Base-by-base conservation (phyloP, 1,140 invertebrate genomes). In the Ceratina calcarata region DNA sequence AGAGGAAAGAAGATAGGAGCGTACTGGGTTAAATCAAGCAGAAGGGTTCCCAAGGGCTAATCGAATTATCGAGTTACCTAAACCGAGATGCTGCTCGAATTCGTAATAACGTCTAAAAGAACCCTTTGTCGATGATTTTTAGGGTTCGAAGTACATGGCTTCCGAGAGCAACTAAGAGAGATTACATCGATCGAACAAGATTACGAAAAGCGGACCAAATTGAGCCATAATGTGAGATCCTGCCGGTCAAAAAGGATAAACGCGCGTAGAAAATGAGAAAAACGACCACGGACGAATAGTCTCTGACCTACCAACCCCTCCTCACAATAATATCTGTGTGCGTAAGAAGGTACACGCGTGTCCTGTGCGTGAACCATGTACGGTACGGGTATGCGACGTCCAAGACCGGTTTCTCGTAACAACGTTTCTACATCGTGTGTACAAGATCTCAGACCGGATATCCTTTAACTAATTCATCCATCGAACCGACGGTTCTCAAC, bases 401-500 rank as follows among this genome's bases (percentile, higher is more conserved):
- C 80, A 88, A 91, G 88, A 91, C 90, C 89, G 90, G 90, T 91
- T 91, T 89, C 90, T 88, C 87, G 88, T 91, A 91, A 91, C 89
- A 90, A 81, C 84, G 90, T 88, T 90, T 85, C 89, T 90, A 91
- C 90, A 91, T 90, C 88, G 90, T 90, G 87, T 90, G 89, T 91
- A 91, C 90, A 90, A 90, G 84, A 86, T 82, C 81, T 77, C 69
- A 62, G 67, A 78, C 87, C 81, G 88, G 84, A 49, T 64, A 86
- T 88, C 87, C 87, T 91, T 86, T 89, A 90, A 90, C 90, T 91
- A 91, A 91, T 91, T 91, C 89, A 79, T 78, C 86, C 86, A 89
- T 85, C 86, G 84, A 77, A 24, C 2, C 83, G 77, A 72, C 16
- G 85, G 69, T 86, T 85, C 85, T 85, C 80, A 68, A 24, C n/a